Base-by-base conservation (phyloP, 2,888 invertebrate species). In the Drosophila mayaguana region DNA sequence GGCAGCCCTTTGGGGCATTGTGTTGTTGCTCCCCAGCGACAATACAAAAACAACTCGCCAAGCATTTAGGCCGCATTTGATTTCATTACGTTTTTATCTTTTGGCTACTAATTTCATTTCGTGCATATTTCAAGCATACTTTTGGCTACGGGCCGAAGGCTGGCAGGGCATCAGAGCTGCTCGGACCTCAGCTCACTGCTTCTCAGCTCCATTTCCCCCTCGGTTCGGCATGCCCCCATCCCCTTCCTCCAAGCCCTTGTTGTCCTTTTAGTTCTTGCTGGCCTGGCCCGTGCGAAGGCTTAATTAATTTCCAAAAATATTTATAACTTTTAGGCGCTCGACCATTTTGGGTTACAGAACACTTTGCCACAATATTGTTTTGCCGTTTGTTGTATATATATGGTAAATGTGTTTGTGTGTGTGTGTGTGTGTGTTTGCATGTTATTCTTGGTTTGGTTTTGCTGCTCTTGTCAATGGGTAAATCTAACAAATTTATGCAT, bases 11-110 rank as follows among this genome's bases (percentile, higher is more conserved):
- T 50, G 53, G 63, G 55, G 57, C 60, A 54, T 51, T 69, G 61
- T 72, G 63, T 59, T 80, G 56, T 60, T 55, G 67, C 48, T 71
- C 36, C 74, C 60, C 62, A 43, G 25, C 57, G 57, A 60, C 56
- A 74, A 57, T 32, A 38, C 56, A 60, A 63, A 64, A 78, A 57
- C 59, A 64, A 61, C 74, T 65, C 25, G 54, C 45, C 67, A 72
- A 83, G 78, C 86, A 88, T 88, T 88, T 88, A 80, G 88, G 88
- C 88, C 86, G 86, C 83, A 88, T 86, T 84, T 88, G 78, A 85
- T 84, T 84, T 84, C 84, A 88, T 84, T 88, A 88, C 67, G 86
- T 88, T 84, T 88, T 84, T 84, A 84, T 84, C 84, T 85, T 78
- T 88, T 70, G 75, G 72, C 74, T 70, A 78, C 83, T 83, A 88